These are phyloP conservation scores for Dicerorhinus sumatrensis DNA, from an alignment of 2,113 vertebrate genomes.

Conservation along the genomic window DNA sequence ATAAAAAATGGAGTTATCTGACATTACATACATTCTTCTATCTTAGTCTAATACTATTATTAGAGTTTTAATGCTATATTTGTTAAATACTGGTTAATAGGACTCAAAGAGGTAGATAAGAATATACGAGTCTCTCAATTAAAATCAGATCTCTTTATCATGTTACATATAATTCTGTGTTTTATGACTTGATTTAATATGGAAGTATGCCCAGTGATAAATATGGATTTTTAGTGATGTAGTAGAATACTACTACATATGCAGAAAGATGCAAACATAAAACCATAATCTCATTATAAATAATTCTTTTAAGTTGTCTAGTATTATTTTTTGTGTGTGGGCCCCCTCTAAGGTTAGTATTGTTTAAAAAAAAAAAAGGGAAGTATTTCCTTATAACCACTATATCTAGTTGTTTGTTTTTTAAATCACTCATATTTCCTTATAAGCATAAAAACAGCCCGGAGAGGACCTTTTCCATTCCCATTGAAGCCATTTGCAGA, in stretches of 20 bases:
- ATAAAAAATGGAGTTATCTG: neutral
- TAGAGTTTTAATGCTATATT: neutral
- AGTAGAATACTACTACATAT: neutral
- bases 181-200: conserved; percentile 24
- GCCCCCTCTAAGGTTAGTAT: neutral
- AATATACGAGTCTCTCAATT: conserved; percentile 38
- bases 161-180: neutral
- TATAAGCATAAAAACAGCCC: neutral
- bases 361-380: neutral
- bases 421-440: neutral
- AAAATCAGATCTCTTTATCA: neutral
- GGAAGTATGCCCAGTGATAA: neutral
- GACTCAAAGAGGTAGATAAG: neutral
- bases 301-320: neutral
- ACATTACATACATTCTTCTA: neutral
- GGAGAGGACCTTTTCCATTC: neutral
- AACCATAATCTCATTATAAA: neutral
- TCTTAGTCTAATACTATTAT: neutral
- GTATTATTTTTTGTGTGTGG: neutral
- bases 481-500: neutral
- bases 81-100: neutral
- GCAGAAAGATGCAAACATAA: conserved; percentile 8
- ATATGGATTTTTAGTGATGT: neutral
- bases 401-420: neutral
- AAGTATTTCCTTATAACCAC: neutral